Percentiles rank a stretch among this genome's conserved stretches.
phyloP scores from a whole-genome alignment of 2,888 invertebrate species.

The Cryptocephalus primarius region DNA sequence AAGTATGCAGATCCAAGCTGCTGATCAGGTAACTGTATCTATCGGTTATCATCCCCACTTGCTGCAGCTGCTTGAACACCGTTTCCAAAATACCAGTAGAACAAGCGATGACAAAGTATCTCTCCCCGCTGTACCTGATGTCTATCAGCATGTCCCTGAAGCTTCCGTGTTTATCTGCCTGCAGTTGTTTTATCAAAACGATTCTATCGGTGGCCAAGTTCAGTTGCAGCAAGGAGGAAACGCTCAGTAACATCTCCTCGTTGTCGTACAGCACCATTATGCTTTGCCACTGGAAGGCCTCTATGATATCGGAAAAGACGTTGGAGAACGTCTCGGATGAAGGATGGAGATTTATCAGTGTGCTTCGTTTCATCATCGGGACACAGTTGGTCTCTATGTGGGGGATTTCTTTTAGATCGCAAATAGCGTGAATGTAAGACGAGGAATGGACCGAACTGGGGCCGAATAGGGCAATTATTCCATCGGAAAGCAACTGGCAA shows the following conservation, averaged over 20 bases:
- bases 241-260: slow-evolving; percentile 45
- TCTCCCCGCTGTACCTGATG: slow-evolving; percentile 37
- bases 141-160: slow-evolving; percentile 34
- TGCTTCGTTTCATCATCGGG: slow-evolving; percentile 34
- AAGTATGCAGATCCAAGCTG: slow-evolving; percentile 46
- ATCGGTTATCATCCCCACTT: slow-evolving; percentile 49
- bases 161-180: slow-evolving; percentile 21
- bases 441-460: slow-evolving; percentile 46
- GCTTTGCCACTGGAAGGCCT: slow-evolving; percentile 64
- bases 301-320: slow-evolving; percentile 58
- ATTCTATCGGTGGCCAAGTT: slow-evolving; percentile 24
- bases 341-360: slow-evolving; percentile 77
- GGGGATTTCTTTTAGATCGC: slow-evolving; percentile 46
- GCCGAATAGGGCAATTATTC: slow-evolving; percentile 41
- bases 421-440: slow-evolving; percentile 52
- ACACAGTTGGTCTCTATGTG: slow-evolving; percentile 49
- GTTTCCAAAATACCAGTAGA: slow-evolving; percentile 36
- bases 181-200: slow-evolving; percentile 52
- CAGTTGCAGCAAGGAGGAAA: slow-evolving; percentile 37
- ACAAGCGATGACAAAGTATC: slow-evolving; percentile 43
- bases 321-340: slow-evolving; percentile 54
- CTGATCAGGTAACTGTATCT: slow-evolving; percentile 46
- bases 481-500: no score
- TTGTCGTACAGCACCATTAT: slow-evolving; percentile 75
- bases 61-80: slow-evolving; percentile 45